Conservation (phyloP, 2,113 vertebrate genomes). For the Struthio camelus region DNA sequence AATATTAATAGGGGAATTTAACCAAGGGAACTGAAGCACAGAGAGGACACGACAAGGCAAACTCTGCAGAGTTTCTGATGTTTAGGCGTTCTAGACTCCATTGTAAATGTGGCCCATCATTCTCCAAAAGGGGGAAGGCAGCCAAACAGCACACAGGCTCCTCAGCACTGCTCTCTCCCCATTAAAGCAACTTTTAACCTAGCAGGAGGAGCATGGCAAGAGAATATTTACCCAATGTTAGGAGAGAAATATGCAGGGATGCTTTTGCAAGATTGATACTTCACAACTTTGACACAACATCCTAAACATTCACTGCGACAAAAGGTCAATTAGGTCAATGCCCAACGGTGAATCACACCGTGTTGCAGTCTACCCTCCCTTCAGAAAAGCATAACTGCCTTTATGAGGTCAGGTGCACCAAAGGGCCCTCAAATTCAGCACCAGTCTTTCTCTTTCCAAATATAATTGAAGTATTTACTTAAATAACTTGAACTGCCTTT, state of each 20-base stretch:
- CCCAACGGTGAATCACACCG: neutral
- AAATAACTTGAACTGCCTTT: neutral
- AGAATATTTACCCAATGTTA: neutral
- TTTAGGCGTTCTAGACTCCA: neutral
- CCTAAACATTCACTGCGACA: neutral
- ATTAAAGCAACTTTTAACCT: accelerated
- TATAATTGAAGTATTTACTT: neutral
- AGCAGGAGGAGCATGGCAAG: neutral
- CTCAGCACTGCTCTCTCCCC: neutral
- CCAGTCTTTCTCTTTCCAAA: neutral
- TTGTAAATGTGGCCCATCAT: accelerated
- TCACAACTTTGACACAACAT: neutral
- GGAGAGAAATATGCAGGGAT: accelerated
- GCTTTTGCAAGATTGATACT: neutral
- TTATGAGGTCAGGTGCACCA: neutral
- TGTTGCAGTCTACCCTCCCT: neutral
- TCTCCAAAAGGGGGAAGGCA: neutral
- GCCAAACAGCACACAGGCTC: neutral
- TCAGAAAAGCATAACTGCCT: neutral
- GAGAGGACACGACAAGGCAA: neutral
- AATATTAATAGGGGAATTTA: neutral
- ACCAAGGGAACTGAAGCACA: neutral
- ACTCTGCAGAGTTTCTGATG: neutral
- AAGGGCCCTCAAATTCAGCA: neutral
- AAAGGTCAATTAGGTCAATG: neutral